Evolutionary conservation across 2,797 vertebrate genomes (phyloP).

Genomic region (Potorous gilbertii): DNA sequence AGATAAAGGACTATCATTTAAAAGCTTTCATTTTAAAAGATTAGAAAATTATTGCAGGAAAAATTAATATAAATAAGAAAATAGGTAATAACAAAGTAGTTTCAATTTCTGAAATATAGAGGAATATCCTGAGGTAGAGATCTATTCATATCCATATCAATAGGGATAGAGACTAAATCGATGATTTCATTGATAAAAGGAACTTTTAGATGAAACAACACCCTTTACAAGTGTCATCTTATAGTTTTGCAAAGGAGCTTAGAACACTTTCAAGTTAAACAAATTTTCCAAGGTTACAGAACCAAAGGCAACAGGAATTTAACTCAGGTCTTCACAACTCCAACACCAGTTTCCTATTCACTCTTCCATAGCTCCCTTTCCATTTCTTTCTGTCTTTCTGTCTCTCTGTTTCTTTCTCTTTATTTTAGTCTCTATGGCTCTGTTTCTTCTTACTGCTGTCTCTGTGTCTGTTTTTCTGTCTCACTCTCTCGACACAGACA

Average conservation of each 20-base stretch:
- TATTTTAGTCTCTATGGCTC: neutral
- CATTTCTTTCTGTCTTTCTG: neutral
- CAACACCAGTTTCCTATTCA: neutral
- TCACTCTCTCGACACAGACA: neutral
- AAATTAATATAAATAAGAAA: conserved; percentile 1
- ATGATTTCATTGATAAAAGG: neutral
- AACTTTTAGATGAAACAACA: neutral
- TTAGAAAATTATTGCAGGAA: conserved; percentile 5
- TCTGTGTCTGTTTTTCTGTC: neutral
- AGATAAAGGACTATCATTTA: conserved; percentile 8
- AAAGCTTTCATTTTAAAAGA: conserved; percentile 17
- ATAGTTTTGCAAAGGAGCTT: neutral
- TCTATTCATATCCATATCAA: neutral
- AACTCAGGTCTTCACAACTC: neutral
- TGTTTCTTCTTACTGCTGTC: neutral
- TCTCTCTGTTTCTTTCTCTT: neutral
- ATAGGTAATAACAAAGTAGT: conserved; percentile 2
- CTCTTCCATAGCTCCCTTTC: neutral
- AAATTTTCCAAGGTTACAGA: neutral
- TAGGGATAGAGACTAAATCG: neutral
- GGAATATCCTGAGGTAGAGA: neutral
- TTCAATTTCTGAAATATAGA: conserved; percentile 20
- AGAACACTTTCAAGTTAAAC: neutral
- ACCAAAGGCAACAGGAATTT: neutral
- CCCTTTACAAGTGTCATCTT: neutral